These are phyloP conservation scores for Delichon dasypus DNA, from an alignment of 2,797 vertebrate species.

Conservation along the genomic window DNA sequence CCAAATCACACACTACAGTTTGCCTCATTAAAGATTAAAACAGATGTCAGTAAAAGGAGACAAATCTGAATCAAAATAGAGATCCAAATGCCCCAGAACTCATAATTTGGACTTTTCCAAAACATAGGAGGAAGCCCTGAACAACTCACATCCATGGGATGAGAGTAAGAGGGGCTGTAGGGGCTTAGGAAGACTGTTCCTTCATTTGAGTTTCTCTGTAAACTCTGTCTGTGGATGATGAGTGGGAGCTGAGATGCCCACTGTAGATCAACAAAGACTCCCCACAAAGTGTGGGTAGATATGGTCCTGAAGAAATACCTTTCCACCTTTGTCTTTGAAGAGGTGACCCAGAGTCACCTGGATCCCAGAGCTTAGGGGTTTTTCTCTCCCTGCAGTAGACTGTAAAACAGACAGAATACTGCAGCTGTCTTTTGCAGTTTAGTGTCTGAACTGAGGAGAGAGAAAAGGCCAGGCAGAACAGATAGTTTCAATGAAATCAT, in stretches of 20 bases:
- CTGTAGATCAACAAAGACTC: background rate
- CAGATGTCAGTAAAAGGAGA: constrained; percentile 34
- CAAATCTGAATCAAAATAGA: constrained; percentile 7
- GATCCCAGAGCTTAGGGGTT: accelerated
- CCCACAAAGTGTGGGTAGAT: background rate
- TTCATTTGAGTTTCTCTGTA: background rate
- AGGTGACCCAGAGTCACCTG: background rate
- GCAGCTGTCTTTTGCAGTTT: background rate
- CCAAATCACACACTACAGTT: constrained; percentile 8
- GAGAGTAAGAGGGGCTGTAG: background rate
- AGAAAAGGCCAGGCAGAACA: background rate
- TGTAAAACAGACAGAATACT: background rate
- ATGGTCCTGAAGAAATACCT: background rate
- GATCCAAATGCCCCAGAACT: background rate
- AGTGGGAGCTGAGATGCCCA: background rate
- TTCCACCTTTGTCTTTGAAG: background rate
- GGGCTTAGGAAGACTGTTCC: background rate
- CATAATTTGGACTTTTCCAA: background rate
- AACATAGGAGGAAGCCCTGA: background rate
- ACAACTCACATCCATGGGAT: background rate
- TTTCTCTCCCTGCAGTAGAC: background rate
- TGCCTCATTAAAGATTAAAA: constrained; percentile 48
- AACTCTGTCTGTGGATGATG: background rate
- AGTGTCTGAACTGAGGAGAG: background rate
- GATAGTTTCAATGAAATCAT: background rate